Base-by-base conservation (phyloP, 2,797 vertebrate species). In the Danio albolineatus region DNA sequence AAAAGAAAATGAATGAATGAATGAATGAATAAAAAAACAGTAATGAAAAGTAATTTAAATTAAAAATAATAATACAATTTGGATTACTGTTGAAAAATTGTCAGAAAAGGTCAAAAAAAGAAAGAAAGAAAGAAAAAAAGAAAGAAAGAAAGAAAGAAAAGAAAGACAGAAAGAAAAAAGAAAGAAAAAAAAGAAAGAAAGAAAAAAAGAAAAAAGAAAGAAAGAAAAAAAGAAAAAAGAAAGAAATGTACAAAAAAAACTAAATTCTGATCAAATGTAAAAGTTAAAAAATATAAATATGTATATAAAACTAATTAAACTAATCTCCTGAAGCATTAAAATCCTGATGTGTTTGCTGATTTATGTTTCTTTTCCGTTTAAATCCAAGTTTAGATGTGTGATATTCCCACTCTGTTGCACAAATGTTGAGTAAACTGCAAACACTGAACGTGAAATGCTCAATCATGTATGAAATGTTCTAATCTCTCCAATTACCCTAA, bases 391-490 rank as follows among this genome's bases (percentile, higher is more conserved):
- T 39, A 39, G 56, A 53, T 61, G 13, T 46, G 16, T 38, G 6
- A 59, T n/a, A 38, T 61, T 44, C 36, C 56, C 1, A 9, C 56
- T 71, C 17, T 5, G 9, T 19, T 13, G 44, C 56, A 79, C 57
- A 76, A 41, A 77, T 54, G 39, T 83, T 70, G 74, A 65, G 28
- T 60, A 80, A 43, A 60, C n/a, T 10, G 6, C 56, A 75, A 61
- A 74, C 78, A 61, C 16, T 38, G 38, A 78, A 78, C 49, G 51
- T 60, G 57, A 83, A 80, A 81, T 48, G 43, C 78, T 82, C 57
- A 74, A 14, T 81, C 80, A 74, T 59, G 67, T 48, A 79, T 56
- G 54, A 64, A 69, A 81, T 66, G 36, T 81, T 81, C 46, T 61
- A 53, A 67, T 69, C 71, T 21, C 64, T 61, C 49, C 46, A 72